Conservation (phyloP, 1,140 invertebrate genomes). For the Laupala kohalensis region DNA sequence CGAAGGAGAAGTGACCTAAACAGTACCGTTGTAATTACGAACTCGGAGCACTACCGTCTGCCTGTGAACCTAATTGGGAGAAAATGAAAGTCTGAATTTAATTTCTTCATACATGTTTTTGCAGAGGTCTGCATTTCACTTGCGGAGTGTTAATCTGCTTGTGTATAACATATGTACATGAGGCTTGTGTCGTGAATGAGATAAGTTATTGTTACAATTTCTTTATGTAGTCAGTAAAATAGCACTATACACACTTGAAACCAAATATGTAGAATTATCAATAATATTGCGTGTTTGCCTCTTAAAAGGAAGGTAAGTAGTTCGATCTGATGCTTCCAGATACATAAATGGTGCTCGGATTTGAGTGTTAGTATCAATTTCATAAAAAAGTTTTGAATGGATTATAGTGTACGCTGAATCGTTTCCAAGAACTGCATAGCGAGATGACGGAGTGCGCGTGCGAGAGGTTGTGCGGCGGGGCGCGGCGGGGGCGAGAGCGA, state of each 20-base stretch:
- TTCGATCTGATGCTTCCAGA: background rate
- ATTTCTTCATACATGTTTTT: background rate
- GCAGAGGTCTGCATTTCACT: background rate
- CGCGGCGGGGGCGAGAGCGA: too few species aligned
- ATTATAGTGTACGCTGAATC: background rate
- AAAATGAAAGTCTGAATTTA: background rate
- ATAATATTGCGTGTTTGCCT: background rate
- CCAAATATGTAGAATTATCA: background rate
- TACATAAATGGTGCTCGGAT: background rate
- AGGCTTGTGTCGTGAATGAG: background rate
- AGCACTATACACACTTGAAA: background rate
- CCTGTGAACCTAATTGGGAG: background rate
- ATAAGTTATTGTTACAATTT: background rate
- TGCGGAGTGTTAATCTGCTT: background rate
- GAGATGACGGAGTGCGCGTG: background rate
- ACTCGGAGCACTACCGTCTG: background rate
- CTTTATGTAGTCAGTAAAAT: background rate
- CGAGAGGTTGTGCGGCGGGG: too few species aligned
- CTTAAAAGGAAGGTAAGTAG: background rate
- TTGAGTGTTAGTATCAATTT: background rate
- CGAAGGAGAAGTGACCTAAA: background rate
- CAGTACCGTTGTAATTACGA: background rate
- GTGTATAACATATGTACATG: background rate
- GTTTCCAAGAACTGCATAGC: background rate
- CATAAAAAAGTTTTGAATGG: background rate